phyloP scores from a whole-genome alignment of 2,888 invertebrate genomes.

The Eilema sororculum region DNA sequence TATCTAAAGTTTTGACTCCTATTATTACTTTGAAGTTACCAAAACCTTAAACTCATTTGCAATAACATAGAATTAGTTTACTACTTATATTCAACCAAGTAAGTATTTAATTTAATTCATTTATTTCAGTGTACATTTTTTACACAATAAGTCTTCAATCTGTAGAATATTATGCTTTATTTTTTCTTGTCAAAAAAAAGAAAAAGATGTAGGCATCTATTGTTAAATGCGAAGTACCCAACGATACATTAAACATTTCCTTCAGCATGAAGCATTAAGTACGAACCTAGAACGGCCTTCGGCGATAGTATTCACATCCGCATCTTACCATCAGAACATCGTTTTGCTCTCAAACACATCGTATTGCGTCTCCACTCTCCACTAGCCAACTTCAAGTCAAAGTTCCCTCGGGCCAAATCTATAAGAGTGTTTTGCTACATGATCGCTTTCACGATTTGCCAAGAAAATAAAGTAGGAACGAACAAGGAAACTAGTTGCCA shows the following conservation, averaged over 20 bases:
- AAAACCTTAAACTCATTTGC: conserved; percentile 20
- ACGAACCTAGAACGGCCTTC: conserved; percentile 61
- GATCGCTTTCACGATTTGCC: conserved; percentile 85
- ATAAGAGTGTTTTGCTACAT: conserved; percentile 86
- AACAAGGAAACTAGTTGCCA: conserved; percentile 74
- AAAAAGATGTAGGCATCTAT: too few relatives aligned
- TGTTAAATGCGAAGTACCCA: too few relatives aligned
- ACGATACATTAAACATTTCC: conserved; percentile 43
- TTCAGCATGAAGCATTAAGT: conserved; percentile 38
- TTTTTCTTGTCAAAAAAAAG: too few relatives aligned
- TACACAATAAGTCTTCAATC: too few relatives aligned
- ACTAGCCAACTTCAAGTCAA: conserved; percentile 78
- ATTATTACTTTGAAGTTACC: conserved; percentile 51
- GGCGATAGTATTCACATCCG: conserved; percentile 72
- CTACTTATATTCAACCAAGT: not conserved
- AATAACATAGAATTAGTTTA: conserved; percentile 23
- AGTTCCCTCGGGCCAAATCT: conserved; percentile 83
- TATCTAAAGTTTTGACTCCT: conserved; percentile 46
- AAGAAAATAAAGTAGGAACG: conserved; percentile 81
- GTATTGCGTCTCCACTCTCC: conserved; percentile 55
- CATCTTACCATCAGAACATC: conserved; percentile 75
- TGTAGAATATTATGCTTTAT: too few relatives aligned
- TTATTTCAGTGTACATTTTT: not conserved
- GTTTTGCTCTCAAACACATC: conserved; percentile 84
- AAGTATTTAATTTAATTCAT: too few relatives aligned